Base-by-base conservation (phyloP, 2,888 invertebrate genomes). In the Miltochrista miniata region DNA sequence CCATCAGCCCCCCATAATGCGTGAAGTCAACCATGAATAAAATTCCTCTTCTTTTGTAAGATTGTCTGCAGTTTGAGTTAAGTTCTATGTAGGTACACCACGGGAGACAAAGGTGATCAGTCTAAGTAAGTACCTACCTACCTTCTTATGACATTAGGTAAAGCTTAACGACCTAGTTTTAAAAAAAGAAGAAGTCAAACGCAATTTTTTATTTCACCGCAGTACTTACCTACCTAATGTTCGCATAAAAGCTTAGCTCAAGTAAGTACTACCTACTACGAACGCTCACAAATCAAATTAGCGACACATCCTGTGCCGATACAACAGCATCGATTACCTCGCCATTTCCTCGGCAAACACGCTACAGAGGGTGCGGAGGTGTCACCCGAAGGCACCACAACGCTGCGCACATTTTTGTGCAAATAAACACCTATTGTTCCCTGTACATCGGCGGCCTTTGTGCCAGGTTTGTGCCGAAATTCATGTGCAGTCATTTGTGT, bases 401-500 rank as follows among this genome's bases (percentile, higher is more conserved):
- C 35, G 13, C 34, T 35, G 44, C 24, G 46, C 33, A 9, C 24
- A 45, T 56, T 56, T 49, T 54, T 51, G 45, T 12, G 47, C 54
- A 56, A 64, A 61, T 46, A 64, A 51, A 38, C 41, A 39, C 39
- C 14, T 2, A 41, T 41, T 53, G 44, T 52, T 45, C 13, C 24
- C 24, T 11, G 14, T 12, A n/a, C 31, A 37, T 18, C 14, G 36
- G 36, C 37, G 35, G 18, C 15, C 24, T 34, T 48, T 37, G 37
- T 24, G 11, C 14, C 42, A 33, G 50, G 48, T 61, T 64, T 65
- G 49, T 33, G 35, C 37, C 18, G 37, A 50, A 54, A 54, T 59
- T 53, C 42, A 50, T 52, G 61, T 56, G 49, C 59, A 53, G 48
- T 53, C 56, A 51, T 14, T 59, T 51, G 61, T 51, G 49, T 29